These are phyloP conservation scores for Apostichopus japonicus DNA, from an alignment of 35 echinoderm and acorn worm genomes.

Conservation along the genomic window DNA sequence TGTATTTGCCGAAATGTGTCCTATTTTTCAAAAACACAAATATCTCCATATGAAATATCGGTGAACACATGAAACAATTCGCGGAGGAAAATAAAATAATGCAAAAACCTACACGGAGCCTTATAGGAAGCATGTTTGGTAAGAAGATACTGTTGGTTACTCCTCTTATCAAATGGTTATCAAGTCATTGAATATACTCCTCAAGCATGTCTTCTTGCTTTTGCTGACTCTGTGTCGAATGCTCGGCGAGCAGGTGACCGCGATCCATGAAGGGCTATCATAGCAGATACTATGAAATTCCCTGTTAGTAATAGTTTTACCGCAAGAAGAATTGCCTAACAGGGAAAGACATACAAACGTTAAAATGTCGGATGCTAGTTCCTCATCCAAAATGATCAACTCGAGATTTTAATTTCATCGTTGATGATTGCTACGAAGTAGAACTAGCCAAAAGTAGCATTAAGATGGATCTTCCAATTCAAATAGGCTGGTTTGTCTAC, in stretches of 20 bases:
- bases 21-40: conserved; percentile 15
- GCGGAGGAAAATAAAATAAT: conserved; percentile 21
- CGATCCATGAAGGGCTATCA: conserved; percentile 51
- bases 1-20: no score
- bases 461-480: no score
- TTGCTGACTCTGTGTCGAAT: conserved; percentile 23
- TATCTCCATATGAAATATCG: not conserved
- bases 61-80: conserved; percentile 11
- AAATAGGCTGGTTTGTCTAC: no score
- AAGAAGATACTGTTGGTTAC: conserved; percentile 25
- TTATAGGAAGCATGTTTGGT: conserved; percentile 20
- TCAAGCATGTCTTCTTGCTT: not conserved
- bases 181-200: conserved; percentile 36
- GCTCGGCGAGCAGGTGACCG: conserved; percentile 16
- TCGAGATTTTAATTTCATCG: not conserved
- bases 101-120: not conserved
- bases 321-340: conserved; percentile 71
- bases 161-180: conserved; percentile 37
- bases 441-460: no score
- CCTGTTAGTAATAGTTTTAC: conserved; percentile 68
- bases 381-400: conserved; percentile 14
- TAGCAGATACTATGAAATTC: conserved; percentile 73
- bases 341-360: conserved; percentile 58
- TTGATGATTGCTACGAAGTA: no score
- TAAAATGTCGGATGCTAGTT: conserved; percentile 12